Evolutionary conservation across 2,888 invertebrate genomes (phyloP), one percentile per base, ranked within the genome.

Genomic region (Conchocele bisecta): DNA sequence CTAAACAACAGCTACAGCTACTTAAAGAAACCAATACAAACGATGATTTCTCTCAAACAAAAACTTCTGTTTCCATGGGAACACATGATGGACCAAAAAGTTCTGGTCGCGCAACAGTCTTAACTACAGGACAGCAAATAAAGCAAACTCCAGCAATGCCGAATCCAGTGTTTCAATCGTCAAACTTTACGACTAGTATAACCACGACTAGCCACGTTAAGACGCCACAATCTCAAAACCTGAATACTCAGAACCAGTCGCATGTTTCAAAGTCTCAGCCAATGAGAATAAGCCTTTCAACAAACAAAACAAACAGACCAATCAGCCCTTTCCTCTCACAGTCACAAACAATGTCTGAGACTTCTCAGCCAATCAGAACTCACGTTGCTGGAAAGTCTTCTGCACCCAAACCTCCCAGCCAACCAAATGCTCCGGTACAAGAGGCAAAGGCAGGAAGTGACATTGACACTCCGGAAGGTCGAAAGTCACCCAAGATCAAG

Each of bases 1-100:
- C 86, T 2, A 86, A 85, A 76, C 81, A 81, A 24, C 83, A 86
- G 58, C 69, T 85, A 31, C 84, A 86, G 51, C 78, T 83, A 68
- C 69, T 85, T 24, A 64, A 69, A 1, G 41, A 61, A 17, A 60
- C 72, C 0, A 57, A 46, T 20, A 44, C 53, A n/a, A 73, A 75
- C 42, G 54, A 75, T 56, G 67, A 73, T 48, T 53, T 44, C n/a
- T 48, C 74, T 7, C 59, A 29, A 3, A 15, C n/a, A 33, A 31
- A 51, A 51, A 51, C 60, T n/a, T 63, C 67, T 64, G 37, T 58
- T 37, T 29, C 72, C 31, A 41, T 37, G 54, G 39, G 53, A 11
- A 31, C 63, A 15, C 31, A 53, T 9, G 58, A 13, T 31, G 65
- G 48, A 33, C 20, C 54, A 2, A 51, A 31, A 1, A 69, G 50